Evolutionary conservation across 2,113 vertebrate genomes (phyloP), one percentile per base, ranked within the genome.

Genomic region (Takifugu flavidus): DNA sequence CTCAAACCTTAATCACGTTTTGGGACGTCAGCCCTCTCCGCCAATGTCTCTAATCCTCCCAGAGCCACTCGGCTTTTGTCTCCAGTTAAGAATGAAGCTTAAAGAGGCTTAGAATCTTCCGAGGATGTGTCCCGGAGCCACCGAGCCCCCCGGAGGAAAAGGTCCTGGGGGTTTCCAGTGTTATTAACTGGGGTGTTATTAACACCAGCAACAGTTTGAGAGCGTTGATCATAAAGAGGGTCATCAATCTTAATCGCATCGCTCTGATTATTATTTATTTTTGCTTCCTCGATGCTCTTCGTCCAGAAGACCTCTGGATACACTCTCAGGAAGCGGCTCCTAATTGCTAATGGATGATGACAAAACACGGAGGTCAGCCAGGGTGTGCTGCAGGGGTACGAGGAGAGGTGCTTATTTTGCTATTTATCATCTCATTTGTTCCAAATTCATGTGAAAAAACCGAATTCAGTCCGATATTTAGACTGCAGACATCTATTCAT

Each of bases 231-330:
- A 62, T 31, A 28, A 27, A 62, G 72, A 76, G 62, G 56, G 63
- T 80, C 79, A 83, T 85, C 75, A 77, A 74, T 83, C 74, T 75
- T 82, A 83, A 86, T 82, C 77, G 67, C 74, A 25, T 61, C 6
- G 3, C 75, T 62, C 79, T 86, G 85, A 86, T 88, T 84, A 86
- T 83, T 82, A 86, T 89, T 86, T 87, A 82, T 88, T 86, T 74
- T 87, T 64, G 67, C 84, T 84, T 78, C 82, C 80, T 79, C 63
- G 27, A 54, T 76, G 82, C 65, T 59, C 71, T 85, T 84, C 83
- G 75, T 79, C 73, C 78, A 75, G 57, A 59, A 20, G 54, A 62
- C 72, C 72, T 77, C 72, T 82, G 81, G 74, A 84, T 79, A 77
- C 71, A 73, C 65, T 69, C 67, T 77, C 74, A 79, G 78, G 86